Evolutionary conservation across 2,888 invertebrate species (phyloP), one percentile per base, ranked within the genome.

Genomic region (Drosophila eohydei): DNA sequence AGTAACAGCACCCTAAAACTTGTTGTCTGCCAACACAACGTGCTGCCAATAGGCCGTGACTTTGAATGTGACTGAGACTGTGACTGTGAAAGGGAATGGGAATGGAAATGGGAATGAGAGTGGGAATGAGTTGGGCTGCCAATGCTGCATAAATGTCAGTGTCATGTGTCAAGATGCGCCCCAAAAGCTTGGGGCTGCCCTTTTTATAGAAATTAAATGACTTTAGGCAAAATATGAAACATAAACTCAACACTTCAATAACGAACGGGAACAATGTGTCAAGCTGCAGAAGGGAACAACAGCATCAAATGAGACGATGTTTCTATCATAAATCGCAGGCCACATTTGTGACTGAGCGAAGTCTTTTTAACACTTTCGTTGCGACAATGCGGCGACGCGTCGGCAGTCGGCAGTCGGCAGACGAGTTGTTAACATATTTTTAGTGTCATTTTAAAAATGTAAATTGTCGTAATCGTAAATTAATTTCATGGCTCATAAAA

Each of bases 401-500:
- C 78, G 74, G 70, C 66, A 62, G 62, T 48, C 67, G 21, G 21
- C 21, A 21, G 74, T 66, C 78, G 74, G 70, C 66, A 62, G 62
- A 44, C 67, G 69, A 77, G 74, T 82, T 87, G 89, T 86, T 82
- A 76, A 82, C 89, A 87, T 87, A 89, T 83, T 81, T 87, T 87
- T 81, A 89, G 88, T 86, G 78, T 67, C 69, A 77, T 88, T 89
- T 90, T 88, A 89, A 90, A 90, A 90, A 89, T 90, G 90, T 83
- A 90, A 89, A 83, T 86, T 90, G 83, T 88, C 88, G 87, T 90
- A 85, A 86, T 90, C 92, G 88, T 92, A 92, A 92, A 92, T 92
- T 92, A 91, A 91, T 91, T 92, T 92, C 91, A 92, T 92, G 91
- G 90, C 83, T 81, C 91, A 91, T 91, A 90, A 91, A 92, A 90